Base-by-base conservation (phyloP, 30 jellyfish, hydroid and myxozoan genomes). In the Aurelia coerulea region DNA sequence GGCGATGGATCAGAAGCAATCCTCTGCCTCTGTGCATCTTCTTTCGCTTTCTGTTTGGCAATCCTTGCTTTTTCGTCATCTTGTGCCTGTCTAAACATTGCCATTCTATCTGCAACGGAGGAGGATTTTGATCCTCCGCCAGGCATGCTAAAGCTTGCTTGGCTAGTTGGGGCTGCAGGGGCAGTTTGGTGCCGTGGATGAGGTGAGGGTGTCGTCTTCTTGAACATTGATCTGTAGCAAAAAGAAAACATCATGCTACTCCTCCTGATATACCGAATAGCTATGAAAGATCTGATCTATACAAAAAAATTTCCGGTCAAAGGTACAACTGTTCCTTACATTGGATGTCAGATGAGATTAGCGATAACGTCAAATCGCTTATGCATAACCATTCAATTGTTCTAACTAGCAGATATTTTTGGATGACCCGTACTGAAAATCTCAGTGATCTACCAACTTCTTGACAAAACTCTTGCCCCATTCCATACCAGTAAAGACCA, bases 31-130 rank as follows among this genome's bases (percentile, higher is more conserved):
- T 54, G 67, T 11, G 71, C 73, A 52, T 87, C 95, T 60, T 74
- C 83, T 41, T 87, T 58, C 8, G 53, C 78, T 62, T 86, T 92
- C 66, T 77, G 89, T 78, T 93, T 83, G 53, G 89, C 98, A 18
- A 60, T 70, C 50, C 74, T 58, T 10, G 88, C 84, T 87, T 93
- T 93, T 85, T 93, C 98, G 50, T 88, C 84, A 23, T 88, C 98
- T 56, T 76, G 80, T 41, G 97, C 95, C 75, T 93, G 93, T 58
- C 96, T 63, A 78, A 93, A 93, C 77, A 82, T 90, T 23, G 88
- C 83, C 98, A 93, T 88, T 66, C 98, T 77, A 72, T 93, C 97
- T 29, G 97, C 84, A 50, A 85, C 98, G 2, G 97, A 81, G 56
- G 80, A 49, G 32, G 92, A 59, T 42, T 83, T 83, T 23, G 92